These are phyloP conservation scores for Littorina saxatilis DNA, from an alignment of 1,140 invertebrate genomes.

Conservation along the genomic window DNA sequence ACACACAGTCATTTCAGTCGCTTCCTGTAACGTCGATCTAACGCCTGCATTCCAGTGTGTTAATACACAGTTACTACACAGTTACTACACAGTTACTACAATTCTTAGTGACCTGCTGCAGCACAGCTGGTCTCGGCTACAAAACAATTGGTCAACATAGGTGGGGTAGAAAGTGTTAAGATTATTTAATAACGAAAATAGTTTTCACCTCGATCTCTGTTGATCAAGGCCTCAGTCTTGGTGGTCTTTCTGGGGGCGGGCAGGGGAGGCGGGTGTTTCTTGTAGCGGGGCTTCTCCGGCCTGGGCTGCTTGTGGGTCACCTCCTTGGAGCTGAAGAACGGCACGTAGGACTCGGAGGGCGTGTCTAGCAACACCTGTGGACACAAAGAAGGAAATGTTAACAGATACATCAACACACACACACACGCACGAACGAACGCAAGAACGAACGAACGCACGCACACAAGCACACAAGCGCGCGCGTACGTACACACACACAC, in stretches of 20 bases:
- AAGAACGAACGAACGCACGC: neutral
- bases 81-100: too few relatives aligned
- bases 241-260: conserved; percentile 42
- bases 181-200: too few relatives aligned
- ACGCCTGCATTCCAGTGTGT: too few relatives aligned
- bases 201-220: conserved; percentile 59
- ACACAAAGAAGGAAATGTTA: neutral
- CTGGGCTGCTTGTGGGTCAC: conserved; percentile 33
- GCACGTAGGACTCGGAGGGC: conserved; percentile 59
- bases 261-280: conserved; percentile 49
- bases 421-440: neutral
- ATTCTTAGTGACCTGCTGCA: too few relatives aligned
- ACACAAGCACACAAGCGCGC: too few relatives aligned
- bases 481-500: neutral
- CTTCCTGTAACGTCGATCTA: too few relatives aligned
- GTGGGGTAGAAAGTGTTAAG: too few relatives aligned
- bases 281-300: conserved; percentile 37
- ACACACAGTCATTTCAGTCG: too few relatives aligned
- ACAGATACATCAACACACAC: neutral
- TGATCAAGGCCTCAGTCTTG: conserved; percentile 26
- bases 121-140: too few relatives aligned
- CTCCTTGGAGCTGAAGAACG: conserved; percentile 56
- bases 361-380: conserved; percentile 46
- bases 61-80: too few relatives aligned
- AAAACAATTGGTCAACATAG: too few relatives aligned